Conservation (phyloP, 2,113 vertebrate species). For the Etheostoma spectabile region DNA sequence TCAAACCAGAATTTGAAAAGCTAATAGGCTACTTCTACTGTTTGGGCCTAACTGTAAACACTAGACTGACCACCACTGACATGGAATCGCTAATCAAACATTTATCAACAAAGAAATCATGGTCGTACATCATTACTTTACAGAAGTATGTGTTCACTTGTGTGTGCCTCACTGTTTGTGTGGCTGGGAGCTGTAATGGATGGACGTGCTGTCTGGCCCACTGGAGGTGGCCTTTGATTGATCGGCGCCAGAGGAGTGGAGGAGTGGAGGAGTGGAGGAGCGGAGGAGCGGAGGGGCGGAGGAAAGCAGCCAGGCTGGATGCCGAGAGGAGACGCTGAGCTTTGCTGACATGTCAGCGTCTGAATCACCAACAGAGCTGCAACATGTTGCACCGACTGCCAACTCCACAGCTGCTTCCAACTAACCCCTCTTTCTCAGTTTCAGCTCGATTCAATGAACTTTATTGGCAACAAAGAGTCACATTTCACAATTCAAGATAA, state of each 20-base stretch:
- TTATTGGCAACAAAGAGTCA: constrained; percentile 19
- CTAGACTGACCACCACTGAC: background rate
- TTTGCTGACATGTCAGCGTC: constrained; percentile 50
- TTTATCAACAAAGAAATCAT: background rate
- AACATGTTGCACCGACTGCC: constrained; percentile 33
- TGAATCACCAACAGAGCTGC: constrained; percentile 44
- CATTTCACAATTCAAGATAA: constrained; percentile 16
- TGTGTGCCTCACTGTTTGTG: background rate
- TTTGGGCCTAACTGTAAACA: too few species aligned
- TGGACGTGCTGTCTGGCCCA: constrained; percentile 45
- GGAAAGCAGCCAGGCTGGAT: constrained; percentile 33
- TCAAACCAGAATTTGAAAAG: too few species aligned
- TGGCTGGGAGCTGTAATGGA: constrained; percentile 37
- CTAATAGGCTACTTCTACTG: too few species aligned
- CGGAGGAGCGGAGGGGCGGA: constrained; percentile 40
- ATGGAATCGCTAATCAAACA: background rate
- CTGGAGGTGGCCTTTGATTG: constrained; percentile 47
- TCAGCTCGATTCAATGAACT: constrained; percentile 36
- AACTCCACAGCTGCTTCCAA: constrained; percentile 73
- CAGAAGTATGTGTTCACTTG: background rate
- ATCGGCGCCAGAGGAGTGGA: constrained; percentile 41
- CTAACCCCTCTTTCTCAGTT: constrained; percentile 41
- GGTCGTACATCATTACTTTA: background rate
- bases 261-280: background rate
- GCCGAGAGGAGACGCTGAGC: constrained; percentile 9